A percentile compares a stretch with the other conserved stretches of the same genome.
These are phyloP conservation scores for Phania funesta DNA, from an alignment of 2,888 invertebrate genomes.

Conservation along the genomic window DNA sequence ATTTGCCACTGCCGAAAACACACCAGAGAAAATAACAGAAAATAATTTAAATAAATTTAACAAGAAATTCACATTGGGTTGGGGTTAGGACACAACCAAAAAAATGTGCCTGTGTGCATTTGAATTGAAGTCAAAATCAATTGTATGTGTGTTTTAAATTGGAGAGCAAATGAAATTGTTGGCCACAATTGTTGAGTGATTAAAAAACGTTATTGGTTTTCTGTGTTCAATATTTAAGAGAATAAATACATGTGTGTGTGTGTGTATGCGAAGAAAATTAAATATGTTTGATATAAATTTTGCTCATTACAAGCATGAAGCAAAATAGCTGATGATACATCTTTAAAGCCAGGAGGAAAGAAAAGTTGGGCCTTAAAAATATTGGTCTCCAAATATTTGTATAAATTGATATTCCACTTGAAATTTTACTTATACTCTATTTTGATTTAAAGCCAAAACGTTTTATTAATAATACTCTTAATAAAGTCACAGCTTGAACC, in stretches of 20 bases:
- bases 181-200: conserved; percentile 46
- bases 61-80: conserved; percentile 1
- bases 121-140: conserved; percentile 41
- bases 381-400: no score
- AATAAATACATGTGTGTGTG: background rate
- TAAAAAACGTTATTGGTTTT: conserved; percentile 38
- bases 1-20: conserved; percentile 36
- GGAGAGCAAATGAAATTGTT: conserved; percentile 28
- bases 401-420: no score
- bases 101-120: background rate
- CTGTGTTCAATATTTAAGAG: conserved; percentile 40
- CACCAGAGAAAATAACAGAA: conserved; percentile 17
- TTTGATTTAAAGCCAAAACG: no score
- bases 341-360: no score
- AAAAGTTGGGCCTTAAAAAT: no score
- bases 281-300: background rate
- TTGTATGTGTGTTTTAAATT: conserved; percentile 26
- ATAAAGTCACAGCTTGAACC: no score
- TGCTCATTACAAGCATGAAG: background rate
- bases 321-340: no score
- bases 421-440: no score
- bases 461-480: no score
- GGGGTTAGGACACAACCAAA: background rate
- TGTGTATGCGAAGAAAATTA: background rate
- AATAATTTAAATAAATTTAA: conserved; percentile 41